These are phyloP conservation scores for Choristoneura rosaceana DNA, from an alignment of 2,888 invertebrate genomes.

Conservation along the genomic window DNA sequence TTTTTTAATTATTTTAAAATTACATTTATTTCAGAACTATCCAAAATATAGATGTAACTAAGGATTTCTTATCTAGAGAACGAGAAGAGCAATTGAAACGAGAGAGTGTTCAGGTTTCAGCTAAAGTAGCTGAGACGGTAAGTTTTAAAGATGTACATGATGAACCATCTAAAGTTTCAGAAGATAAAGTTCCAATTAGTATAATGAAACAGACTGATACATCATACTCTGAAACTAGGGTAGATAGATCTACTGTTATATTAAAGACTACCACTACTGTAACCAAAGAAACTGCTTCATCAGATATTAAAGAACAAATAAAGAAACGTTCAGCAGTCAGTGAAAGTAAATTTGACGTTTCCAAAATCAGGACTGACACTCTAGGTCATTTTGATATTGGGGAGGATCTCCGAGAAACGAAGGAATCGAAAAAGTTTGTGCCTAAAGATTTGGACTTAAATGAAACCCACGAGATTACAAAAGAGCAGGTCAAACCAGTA, in stretches of 20 bases:
- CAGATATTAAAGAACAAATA: slow-evolving; percentile 52
- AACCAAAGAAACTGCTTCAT: slow-evolving; percentile 52
- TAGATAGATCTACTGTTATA: slow-evolving; percentile 52
- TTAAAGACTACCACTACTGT: slow-evolving; percentile 52
- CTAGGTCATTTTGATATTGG: slow-evolving; percentile 71
- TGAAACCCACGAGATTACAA: slow-evolving; percentile 70
- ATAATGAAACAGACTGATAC: slow-evolving; percentile 61
- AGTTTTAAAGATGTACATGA: slow-evolving; percentile 43
- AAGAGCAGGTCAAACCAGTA: slow-evolving; percentile 75
- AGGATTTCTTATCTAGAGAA: slow-evolving; percentile 70
- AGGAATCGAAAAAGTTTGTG: slow-evolving; percentile 58
- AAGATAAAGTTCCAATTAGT: slow-evolving; percentile 49
- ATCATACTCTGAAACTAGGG: slow-evolving; percentile 53
- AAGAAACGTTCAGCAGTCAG: slow-evolving; percentile 49
- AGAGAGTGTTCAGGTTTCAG: slow-evolving; percentile 53
- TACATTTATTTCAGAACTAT: slow-evolving; percentile 55
- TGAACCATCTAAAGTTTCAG: slow-evolving; percentile 43
- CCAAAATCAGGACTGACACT: slow-evolving; percentile 76
- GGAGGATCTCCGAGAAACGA: slow-evolving; percentile 55
- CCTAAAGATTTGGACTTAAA: slow-evolving; percentile 63
- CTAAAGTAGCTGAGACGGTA: slow-evolving; percentile 43
- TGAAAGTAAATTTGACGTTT: slow-evolving; percentile 71
- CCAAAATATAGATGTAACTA: slow-evolving; percentile 64
- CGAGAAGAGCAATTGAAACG: slow-evolving; percentile 72
- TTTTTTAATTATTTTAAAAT: background rate